phyloP scores from a whole-genome alignment of 2,113 vertebrate genomes.

The Brachypodius melanocephalos region DNA sequence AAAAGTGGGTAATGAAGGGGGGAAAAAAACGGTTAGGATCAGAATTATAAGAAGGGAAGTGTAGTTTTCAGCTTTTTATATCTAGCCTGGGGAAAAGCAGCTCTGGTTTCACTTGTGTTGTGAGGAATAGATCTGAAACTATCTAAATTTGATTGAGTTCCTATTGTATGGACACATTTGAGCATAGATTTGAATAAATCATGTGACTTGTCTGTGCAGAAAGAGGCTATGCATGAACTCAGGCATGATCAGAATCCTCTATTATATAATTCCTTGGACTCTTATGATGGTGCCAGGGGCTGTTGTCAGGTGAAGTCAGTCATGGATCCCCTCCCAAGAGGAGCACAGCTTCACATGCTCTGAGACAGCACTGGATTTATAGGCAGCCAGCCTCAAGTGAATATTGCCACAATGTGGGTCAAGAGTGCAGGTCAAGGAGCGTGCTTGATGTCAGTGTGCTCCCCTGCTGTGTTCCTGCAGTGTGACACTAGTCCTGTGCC shows the following conservation, averaged over 20 bases:
- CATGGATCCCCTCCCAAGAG: background rate
- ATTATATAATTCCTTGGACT: background rate
- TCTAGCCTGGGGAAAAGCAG: background rate
- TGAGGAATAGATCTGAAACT: background rate
- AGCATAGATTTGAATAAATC: background rate
- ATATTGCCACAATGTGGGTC: background rate
- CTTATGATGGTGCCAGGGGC: background rate
- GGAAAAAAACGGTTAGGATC: background rate
- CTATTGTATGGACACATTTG: background rate
- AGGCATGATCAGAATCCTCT: background rate
- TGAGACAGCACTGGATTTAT: background rate
- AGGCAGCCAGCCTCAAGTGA: background rate
- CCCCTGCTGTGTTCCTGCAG: background rate
- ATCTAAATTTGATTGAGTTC: background rate
- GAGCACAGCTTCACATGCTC: background rate
- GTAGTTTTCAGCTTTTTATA: background rate
- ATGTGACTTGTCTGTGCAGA: background rate
- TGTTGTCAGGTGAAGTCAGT: background rate
- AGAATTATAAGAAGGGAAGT: background rate
- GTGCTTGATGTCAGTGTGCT: background rate
- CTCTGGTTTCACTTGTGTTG: background rate
- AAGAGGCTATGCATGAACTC: background rate
- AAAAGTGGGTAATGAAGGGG: background rate
- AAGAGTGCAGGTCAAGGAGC: background rate
- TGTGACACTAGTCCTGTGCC: background rate